Conservation (phyloP, 2,113 vertebrate species). For the Polypterus bichir region DNA sequence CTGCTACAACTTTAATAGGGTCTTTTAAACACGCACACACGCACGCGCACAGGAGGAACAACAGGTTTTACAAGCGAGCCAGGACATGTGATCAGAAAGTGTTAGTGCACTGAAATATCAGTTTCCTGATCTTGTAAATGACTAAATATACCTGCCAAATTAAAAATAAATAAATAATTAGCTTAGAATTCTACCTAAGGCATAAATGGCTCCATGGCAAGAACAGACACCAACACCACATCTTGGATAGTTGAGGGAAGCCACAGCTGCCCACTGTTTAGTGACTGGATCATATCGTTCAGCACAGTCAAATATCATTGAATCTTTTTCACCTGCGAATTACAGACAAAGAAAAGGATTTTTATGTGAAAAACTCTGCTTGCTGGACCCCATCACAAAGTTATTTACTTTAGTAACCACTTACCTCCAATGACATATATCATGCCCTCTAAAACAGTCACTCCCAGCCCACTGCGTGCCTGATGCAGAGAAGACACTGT, state of each 20-base stretch:
- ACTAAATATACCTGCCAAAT: too few relatives aligned
- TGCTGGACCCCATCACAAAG: too few relatives aligned
- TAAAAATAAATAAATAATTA: too few relatives aligned
- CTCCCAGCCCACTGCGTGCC: constrained; percentile 83
- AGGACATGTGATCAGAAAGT: too few relatives aligned
- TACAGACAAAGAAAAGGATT: neutral
- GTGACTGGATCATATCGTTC: constrained; percentile 91
- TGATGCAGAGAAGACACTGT: constrained; percentile 91
- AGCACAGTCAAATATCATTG: constrained; percentile 94
- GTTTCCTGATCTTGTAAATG: too few relatives aligned
- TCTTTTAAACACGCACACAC: too few relatives aligned
- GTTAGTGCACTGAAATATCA: too few relatives aligned
- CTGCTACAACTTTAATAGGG: too few relatives aligned
- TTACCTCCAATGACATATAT: constrained; percentile 95
- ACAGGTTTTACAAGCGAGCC: too few relatives aligned
- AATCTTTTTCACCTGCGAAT: constrained; percentile 76
- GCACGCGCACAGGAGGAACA: too few relatives aligned
- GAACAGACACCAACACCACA: constrained; percentile 84
- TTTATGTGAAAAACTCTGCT: too few relatives aligned
- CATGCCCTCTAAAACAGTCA: constrained; percentile 82
- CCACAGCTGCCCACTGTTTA: constrained; percentile 87
- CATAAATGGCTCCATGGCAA: constrained; percentile 85
- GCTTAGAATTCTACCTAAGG: constrained; percentile 61
- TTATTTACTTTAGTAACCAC: neutral
- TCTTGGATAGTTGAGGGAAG: constrained; percentile 84